These are phyloP conservation scores for Telmatochromis sp. DNA, from an alignment of 2,113 vertebrate species.

Conservation along the genomic window DNA sequence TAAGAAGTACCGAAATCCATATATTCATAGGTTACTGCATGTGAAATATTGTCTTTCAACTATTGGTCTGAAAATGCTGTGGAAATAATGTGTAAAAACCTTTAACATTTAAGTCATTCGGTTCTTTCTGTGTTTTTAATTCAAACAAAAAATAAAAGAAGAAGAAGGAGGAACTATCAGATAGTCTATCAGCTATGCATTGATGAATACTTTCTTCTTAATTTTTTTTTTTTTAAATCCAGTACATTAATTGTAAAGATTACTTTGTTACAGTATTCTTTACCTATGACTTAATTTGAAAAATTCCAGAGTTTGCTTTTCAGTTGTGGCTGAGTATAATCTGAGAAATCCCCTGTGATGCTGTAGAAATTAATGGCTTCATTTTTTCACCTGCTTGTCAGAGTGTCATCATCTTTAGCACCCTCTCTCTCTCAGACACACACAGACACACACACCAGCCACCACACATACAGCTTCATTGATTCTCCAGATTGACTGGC, in stretches of 20 bases:
- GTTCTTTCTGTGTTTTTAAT: neutral
- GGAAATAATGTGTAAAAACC: neutral
- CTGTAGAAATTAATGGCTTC: neutral
- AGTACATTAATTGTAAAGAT: neutral
- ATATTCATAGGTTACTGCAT: neutral
- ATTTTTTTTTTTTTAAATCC: neutral
- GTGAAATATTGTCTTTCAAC: neutral
- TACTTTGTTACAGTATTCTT: neutral
- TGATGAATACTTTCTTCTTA: neutral
- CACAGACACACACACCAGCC: neutral
- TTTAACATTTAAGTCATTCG: neutral
- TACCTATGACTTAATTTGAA: neutral
- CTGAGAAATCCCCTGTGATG: neutral
- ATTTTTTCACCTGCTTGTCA: neutral
- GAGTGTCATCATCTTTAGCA: neutral
- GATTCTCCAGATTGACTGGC: constrained; percentile 31
- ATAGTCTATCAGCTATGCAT: neutral
- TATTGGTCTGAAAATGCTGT: neutral
- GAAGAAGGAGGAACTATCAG: neutral
- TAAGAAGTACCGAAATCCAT: neutral
- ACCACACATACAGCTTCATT: neutral
- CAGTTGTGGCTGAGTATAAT: neutral
- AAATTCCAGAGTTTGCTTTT: neutral
- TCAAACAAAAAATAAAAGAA: neutral
- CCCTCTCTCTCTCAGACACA: neutral